Base-by-base conservation (phyloP, 2,888 invertebrate species). In the Sarcophaga carnaria region DNA sequence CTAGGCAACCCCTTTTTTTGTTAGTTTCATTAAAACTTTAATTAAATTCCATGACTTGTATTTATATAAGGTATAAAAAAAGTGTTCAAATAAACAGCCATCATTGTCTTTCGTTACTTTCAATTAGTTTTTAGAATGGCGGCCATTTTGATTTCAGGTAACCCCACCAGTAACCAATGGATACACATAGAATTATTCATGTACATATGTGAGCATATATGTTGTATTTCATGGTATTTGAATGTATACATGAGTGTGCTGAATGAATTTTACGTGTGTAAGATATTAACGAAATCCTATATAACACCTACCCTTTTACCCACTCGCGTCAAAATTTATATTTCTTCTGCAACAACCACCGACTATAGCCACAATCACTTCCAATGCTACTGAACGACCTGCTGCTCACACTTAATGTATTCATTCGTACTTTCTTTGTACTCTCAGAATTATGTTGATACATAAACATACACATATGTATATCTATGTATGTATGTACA, bases 121-220 rank as follows among this genome's bases (percentile, higher is more conserved):
- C 90, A 90, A 90, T 90, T 90, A 90, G 89, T 89, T 89, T 89
- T 89, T 88, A 89, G 89, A 88, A 90, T 90, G 90, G 89, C 90
- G 90, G 90, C 90, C 90, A 90, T 90, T 90, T 90, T 90, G 89
- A 90, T 90, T 84, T 87, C 89, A 80, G 86, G 86, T 83, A 84
- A 86, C 87, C 88, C 88, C 86, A 79, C 86, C 82, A 86, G 74
- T 82, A 83, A 86, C 86, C 86, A 86, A 76, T 86, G 86, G 86
- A 86, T 86, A 83, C 83, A 86, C 76, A 71, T 76, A 66, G 72
- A 62, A 71, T 47, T 62, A 59, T 72, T 66, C 59, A 85, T 60
- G 83, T 37, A 37, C 79, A 60, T 67, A 47, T 69, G 47, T 14
- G 37, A 25, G 62, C 25, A 78, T 20, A 47, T 62, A 37, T 62